Evolutionary conservation across 1,140 invertebrate species (phyloP), one percentile per base, ranked within the genome.

Genomic region (Penaeus vannamei): DNA sequence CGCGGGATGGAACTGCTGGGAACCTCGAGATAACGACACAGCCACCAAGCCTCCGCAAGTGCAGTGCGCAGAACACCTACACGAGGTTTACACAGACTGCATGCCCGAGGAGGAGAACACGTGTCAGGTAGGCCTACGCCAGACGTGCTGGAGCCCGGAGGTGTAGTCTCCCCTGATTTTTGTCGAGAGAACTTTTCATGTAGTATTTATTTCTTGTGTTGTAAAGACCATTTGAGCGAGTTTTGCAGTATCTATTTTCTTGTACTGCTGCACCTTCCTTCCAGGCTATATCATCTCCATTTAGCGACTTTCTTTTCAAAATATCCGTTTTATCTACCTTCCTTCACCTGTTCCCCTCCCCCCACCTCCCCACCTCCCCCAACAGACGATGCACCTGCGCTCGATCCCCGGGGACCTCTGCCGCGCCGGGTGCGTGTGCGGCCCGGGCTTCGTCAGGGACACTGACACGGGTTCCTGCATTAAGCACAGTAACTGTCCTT

Each of bases 401-500:
- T n/a, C 72, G 22, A 59, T 79, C 4, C 46, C 76, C 22, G 72
- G 64, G 0, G 93, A 93, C 5, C 93, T 95, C 2, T 98, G 97
- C 91, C 94, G 94, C 29, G 93, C 96, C 0, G 97, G 97, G 5
- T 98, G 97, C 92, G 93, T 95, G 87, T 97, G 97, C 92, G 95
- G 95, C 93, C 92, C 94, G 62, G 96, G 96, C 19, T 97, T 95
- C 92, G 95, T 98, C 8, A 93, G 96, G 7, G 96, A 97, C 91
- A 94, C 94, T 0, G 93, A 95, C 10, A 94, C 94, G 1, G 95
- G 95, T 88, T 92, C 93, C 22, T 98, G 97, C 92, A 95, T 98
- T 1, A 92, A 94, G 86, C 94, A 95, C 1, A 92, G 93, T 1
- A 93, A 95, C 61, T 98, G 97, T 92, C 97, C 97, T 0, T 98